Conservation (phyloP, 2,113 vertebrate genomes). For the Mustela nigripes region DNA sequence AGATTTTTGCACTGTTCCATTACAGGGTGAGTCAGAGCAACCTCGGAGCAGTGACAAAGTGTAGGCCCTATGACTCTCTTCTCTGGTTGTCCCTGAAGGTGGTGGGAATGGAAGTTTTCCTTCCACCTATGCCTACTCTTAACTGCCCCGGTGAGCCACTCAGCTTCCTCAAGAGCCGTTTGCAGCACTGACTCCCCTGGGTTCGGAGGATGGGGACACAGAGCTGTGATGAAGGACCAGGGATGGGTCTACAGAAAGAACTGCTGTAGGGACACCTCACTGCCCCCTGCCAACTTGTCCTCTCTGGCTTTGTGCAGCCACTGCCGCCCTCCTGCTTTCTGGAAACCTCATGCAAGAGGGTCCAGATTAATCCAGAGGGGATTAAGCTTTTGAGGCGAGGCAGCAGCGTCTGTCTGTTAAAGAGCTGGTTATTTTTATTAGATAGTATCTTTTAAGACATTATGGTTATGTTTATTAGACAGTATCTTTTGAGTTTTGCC, state of each 20-base stretch:
- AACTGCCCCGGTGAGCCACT: neutral
- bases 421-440: neutral
- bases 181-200: neutral
- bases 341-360: neutral
- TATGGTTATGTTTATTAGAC: neutral
- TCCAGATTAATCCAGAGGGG: too few species aligned
- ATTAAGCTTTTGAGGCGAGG: neutral
- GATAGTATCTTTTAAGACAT: neutral
- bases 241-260: neutral
- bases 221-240: neutral
- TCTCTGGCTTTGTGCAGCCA: neutral
- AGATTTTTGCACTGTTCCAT: neutral
- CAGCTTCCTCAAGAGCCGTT: neutral
- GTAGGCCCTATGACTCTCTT: neutral
- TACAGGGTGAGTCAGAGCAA: neutral
- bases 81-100: neutral
- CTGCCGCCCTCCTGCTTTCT: neutral
- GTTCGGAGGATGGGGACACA: neutral
- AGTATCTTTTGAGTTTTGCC: neutral
- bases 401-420: neutral
- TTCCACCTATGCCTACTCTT: neutral
- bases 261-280: accelerated
- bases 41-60: neutral
- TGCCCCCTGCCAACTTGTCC: neutral
- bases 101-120: neutral